Base-by-base conservation (phyloP, 2,113 vertebrate species). In the Rhea americana region DNA sequence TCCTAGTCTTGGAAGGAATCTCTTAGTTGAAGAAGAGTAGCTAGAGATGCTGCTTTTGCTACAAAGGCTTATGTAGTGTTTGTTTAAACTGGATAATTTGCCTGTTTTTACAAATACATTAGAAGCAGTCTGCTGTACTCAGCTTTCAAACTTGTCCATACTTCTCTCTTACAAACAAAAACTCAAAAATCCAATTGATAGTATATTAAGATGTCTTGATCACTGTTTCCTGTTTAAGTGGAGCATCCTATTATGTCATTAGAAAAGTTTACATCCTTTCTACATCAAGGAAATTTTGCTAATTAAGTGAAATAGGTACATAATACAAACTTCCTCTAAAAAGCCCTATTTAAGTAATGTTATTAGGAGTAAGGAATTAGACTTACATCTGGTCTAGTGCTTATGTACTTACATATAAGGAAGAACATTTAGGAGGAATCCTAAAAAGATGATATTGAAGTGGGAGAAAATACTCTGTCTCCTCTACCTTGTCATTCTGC, bases 221-320 rank as follows among this genome's bases (percentile, higher is more conserved):
- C 7, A 2, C 53, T 86, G 30, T 75, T 88, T 32, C 55, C 11
- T 61, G 45, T 89, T 90, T 55, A 82, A 82, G 74, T 82, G 82
- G 55, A 94, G 14, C 73, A 62, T 79, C 43, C 26, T 89, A 5
- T 92, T 91, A 58, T 41, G 59, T 77, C 67, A 76, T 91, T 95
- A 89, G 41, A 85, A 48, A 85, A 67, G 51, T 81, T 55, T 22
- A 24, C 67, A 87, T 96, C 76, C 85, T 93, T 89, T 88, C 76
- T 88, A 30, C 53, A 84, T 88, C 35, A 74, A 91, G 91, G 89
- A 94, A 86, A 93, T 82, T 90, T 43, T 83, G 6, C 41, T 94
- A 86, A 90, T 91, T 55, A 59, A 37, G 55, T 91, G 77, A 84
- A 94, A 74, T 84, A 32, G 32, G 28, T 59, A 30, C 77, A 62